Conservation (phyloP, 1,140 invertebrate species). For the Sycophaga agraensis region DNA sequence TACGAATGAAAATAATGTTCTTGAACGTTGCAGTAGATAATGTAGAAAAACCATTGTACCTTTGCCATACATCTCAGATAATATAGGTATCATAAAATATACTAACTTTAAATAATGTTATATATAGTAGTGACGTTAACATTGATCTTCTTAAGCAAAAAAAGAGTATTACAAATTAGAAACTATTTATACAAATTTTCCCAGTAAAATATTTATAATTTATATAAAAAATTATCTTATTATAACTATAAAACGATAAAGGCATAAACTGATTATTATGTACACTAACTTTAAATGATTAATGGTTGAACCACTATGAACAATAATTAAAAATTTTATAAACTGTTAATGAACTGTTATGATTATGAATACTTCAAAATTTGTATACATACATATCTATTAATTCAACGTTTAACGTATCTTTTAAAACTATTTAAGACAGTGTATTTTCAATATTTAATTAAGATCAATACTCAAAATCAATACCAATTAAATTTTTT, state of each 20-base stretch:
- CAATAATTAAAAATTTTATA: slow-evolving; percentile 3
- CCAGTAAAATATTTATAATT: neutral
- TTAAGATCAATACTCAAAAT: neutral
- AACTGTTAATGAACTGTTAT: neutral
- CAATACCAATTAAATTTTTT: slow-evolving; percentile 18
- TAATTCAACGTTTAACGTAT: too few species aligned
- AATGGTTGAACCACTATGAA: neutral
- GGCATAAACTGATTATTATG: neutral
- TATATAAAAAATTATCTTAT: neutral
- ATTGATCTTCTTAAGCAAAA: neutral
- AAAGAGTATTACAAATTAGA: neutral
- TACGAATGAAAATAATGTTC: slow-evolving; percentile 9
- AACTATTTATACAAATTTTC: neutral
- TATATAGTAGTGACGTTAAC: slow-evolving; percentile 20
- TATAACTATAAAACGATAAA: neutral
- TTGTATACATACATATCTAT: too few species aligned
- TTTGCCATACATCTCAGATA: slow-evolving; percentile 26
- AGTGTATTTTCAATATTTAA: neutral
- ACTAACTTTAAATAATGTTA: slow-evolving; percentile 15
- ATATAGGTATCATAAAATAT: slow-evolving; percentile 15
- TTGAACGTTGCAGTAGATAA: slow-evolving; percentile 18
- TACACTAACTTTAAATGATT: neutral
- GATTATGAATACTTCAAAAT: neutral
- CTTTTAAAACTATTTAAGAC: neutral
- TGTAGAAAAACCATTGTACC: slow-evolving; percentile 21